Conservation (phyloP, 2,888 invertebrate species). For the Agrotis exclamationis region DNA sequence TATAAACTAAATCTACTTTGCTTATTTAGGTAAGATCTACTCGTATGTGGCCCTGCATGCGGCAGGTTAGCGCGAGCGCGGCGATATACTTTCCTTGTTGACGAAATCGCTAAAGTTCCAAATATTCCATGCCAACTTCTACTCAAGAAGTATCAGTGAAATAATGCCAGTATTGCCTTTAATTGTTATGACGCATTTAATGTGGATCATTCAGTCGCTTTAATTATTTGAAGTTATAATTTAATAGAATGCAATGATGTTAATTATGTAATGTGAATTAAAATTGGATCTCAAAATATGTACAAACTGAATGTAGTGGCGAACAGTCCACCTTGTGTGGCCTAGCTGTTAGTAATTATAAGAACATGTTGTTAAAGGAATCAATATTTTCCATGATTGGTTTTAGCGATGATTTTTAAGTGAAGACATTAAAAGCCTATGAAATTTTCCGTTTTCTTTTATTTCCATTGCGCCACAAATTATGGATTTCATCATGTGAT, state of each 20-base stretch:
- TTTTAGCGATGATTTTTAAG: conserved; percentile 81
- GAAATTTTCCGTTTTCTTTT: conserved; percentile 68
- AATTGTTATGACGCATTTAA: conserved; percentile 68
- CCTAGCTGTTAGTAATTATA: conserved; percentile 81
- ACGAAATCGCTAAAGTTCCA: conserved; percentile 58
- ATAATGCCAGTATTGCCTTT: conserved; percentile 81
- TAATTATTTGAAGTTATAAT: conserved; percentile 67
- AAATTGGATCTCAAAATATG: conserved; percentile 83
- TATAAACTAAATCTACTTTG: conserved; percentile 39
- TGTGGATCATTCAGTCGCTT: conserved; percentile 67
- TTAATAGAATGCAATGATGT: conserved; percentile 73
- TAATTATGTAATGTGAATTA: conserved; percentile 64
- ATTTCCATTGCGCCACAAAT: conserved; percentile 25
- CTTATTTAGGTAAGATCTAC: conserved; percentile 44
- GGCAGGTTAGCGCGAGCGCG: conserved; percentile 41
- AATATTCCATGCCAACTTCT: conserved; percentile 28
- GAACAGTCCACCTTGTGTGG: conserved; percentile 71
- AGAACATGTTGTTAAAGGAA: conserved; percentile 79
- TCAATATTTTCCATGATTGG: conserved; percentile 81
- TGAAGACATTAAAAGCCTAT: conserved; percentile 81
- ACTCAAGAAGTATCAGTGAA: conserved; percentile 45
- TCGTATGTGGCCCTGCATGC: conserved; percentile 42
- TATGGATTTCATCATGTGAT: conserved; percentile 43
- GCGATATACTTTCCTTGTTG: conserved; percentile 46
- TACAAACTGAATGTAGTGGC: conserved; percentile 74